phyloP scores from a whole-genome alignment of 1,140 invertebrate species.

The Bemisia tabaci region DNA sequence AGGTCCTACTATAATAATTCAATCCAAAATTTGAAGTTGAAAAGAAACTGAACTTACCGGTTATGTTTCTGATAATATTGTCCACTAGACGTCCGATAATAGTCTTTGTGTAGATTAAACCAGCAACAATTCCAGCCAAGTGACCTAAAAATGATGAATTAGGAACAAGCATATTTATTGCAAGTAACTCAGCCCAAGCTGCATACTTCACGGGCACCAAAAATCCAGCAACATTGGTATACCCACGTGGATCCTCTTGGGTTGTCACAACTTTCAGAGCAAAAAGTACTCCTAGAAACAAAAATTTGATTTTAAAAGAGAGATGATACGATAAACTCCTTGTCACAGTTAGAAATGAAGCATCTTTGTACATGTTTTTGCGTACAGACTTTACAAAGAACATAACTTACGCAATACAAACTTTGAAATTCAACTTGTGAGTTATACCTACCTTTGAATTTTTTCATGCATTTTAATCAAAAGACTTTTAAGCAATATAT shows the following conservation, averaged over 20 bases:
- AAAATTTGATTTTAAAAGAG: background rate
- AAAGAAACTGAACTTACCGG: slow-evolving; percentile 28
- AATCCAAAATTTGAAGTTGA: too few species aligned
- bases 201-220: slow-evolving; percentile 41
- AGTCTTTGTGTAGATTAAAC: slow-evolving; percentile 46
- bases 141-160: slow-evolving; percentile 47
- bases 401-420: too few species aligned
- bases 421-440: too few species aligned
- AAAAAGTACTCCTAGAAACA: slow-evolving; percentile 37
- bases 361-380: background rate
- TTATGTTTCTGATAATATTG: slow-evolving; percentile 28
- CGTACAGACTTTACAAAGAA: too few species aligned
- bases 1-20: too few species aligned
- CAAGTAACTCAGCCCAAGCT: slow-evolving; percentile 50
- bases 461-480: too few species aligned
- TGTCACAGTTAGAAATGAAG: background rate
- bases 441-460: too few species aligned
- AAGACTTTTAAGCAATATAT: too few species aligned
- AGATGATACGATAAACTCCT: background rate
- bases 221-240: slow-evolving; percentile 36
- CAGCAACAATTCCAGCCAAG: slow-evolving; percentile 52
- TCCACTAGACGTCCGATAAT: slow-evolving; percentile 41
- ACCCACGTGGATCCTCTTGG: slow-evolving; percentile 32
- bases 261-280: slow-evolving; percentile 50
- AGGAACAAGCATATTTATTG: slow-evolving; percentile 50